Percentiles rank a stretch among this genome's conserved stretches.
These are phyloP conservation scores for Strix aluco DNA, from an alignment of 2,113 vertebrate species.

Conservation along the genomic window DNA sequence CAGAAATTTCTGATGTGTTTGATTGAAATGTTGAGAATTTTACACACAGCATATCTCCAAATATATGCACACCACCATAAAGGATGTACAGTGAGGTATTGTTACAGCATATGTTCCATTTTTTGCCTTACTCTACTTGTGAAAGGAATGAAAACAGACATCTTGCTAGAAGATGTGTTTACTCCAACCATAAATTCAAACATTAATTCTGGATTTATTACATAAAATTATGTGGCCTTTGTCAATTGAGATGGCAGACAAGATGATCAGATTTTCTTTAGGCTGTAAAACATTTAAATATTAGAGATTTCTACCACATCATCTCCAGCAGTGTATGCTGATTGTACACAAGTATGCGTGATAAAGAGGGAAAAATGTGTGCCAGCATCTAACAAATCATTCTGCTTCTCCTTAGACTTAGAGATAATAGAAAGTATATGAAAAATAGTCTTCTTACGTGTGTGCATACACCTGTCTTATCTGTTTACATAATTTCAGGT, in stretches of 20 bases:
- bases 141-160: conserved; percentile 48
- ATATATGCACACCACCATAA: background rate
- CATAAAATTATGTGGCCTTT: conserved; percentile 40
- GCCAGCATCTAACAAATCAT: background rate
- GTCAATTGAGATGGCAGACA: conserved; percentile 27
- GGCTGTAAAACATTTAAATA: conserved; percentile 28
- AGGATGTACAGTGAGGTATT: conserved; percentile 31
- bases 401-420: background rate
- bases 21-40: background rate
- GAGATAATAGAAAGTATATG: background rate
- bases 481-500: background rate
- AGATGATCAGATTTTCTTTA: conserved; percentile 22
- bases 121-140: conserved; percentile 43
- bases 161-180: conserved; percentile 48
- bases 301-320: background rate
- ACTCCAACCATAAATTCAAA: conserved; percentile 44
- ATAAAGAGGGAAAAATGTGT: background rate
- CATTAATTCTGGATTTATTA: conserved; percentile 53
- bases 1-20: background rate
- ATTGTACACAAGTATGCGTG: background rate
- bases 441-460: background rate
- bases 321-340: background rate
- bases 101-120: conserved; percentile 36
- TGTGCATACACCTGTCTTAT: background rate
- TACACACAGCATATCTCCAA: background rate